A percentile compares a stretch with the other conserved stretches of the same genome.
Evolutionary conservation across 1,140 invertebrate species (phyloP).

Genomic region (Aphis gossypii): DNA sequence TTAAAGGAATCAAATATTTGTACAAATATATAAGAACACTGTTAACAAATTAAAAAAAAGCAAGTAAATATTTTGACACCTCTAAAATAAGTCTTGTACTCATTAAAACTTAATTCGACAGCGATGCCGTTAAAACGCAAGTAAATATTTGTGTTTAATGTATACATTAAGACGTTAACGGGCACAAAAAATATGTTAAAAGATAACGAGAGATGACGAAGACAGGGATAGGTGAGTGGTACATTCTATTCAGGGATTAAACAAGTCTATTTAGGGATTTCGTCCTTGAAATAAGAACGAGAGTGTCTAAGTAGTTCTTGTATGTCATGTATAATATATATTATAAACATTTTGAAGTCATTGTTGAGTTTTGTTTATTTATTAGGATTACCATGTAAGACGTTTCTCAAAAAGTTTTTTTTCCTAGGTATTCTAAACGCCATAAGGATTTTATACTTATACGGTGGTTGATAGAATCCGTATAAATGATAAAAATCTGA

Average conservation of each 20-base stretch:
- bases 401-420: slow-evolving; percentile 19
- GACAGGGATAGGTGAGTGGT: background rate
- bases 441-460: background rate
- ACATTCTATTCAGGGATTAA: background rate
- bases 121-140: background rate
- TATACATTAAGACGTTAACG: background rate
- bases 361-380: slow-evolving; percentile 28
- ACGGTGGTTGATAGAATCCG: background rate
- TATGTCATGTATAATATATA: background rate
- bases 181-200: background rate
- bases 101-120: slow-evolving; percentile 4
- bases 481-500: background rate
- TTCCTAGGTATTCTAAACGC: background rate
- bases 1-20: background rate
- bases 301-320: too few relatives aligned
- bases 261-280: background rate
- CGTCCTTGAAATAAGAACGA: background rate
- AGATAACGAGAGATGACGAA: background rate
- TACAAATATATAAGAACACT: background rate
- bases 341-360: background rate
- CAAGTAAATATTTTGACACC: background rate
- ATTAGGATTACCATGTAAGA: slow-evolving; percentile 21
- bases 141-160: background rate
- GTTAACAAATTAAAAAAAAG: background rate
- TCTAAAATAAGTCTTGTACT: background rate